Conservation (phyloP, 2,888 invertebrate genomes). For the Luffia ferchaultella region DNA sequence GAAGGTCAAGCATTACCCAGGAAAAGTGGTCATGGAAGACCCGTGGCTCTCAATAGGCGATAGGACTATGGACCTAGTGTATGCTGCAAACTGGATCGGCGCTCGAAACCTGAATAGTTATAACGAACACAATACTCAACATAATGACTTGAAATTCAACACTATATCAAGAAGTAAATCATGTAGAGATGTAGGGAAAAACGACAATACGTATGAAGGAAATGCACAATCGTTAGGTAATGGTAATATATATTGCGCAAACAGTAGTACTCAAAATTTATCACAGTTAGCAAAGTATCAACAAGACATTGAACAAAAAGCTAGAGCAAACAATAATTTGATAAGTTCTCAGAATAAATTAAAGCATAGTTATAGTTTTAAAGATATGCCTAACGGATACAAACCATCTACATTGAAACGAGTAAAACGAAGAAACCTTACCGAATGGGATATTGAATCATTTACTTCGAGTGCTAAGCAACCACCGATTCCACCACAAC, state of each 20-base stretch:
- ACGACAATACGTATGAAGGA: conserved; percentile 35
- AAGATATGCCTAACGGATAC: conserved; percentile 69
- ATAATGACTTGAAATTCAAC: conserved; percentile 42
- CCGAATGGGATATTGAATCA: conserved; percentile 65
- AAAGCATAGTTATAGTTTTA: conserved; percentile 65
- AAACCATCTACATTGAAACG: conserved; percentile 65
- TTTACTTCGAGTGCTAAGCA: conserved; percentile 41
- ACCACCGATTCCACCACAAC: conserved; percentile 47
- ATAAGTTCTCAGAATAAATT: conserved; percentile 54
- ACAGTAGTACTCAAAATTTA: conserved; percentile 22
- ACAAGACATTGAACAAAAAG: conserved; percentile 64
- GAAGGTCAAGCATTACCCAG: conserved; percentile 87
- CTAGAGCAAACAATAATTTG: conserved; percentile 58
- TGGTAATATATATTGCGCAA: conserved; percentile 38
- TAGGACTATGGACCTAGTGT: conserved; percentile 77
- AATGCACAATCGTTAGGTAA: conserved; percentile 35
- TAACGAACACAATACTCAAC: conserved; percentile 37
- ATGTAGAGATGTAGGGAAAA: conserved; percentile 50
- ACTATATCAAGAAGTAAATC: conserved; percentile 60
- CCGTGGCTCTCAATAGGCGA: conserved; percentile 72
- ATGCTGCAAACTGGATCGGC: conserved; percentile 87
- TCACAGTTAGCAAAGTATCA: conserved; percentile 70
- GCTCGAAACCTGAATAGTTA: conserved; percentile 64
- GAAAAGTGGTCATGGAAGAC: conserved; percentile 83
- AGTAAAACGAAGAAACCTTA: conserved; percentile 62